Conservation (phyloP, 1,140 invertebrate species). For the Brachionus sp. region DNA sequence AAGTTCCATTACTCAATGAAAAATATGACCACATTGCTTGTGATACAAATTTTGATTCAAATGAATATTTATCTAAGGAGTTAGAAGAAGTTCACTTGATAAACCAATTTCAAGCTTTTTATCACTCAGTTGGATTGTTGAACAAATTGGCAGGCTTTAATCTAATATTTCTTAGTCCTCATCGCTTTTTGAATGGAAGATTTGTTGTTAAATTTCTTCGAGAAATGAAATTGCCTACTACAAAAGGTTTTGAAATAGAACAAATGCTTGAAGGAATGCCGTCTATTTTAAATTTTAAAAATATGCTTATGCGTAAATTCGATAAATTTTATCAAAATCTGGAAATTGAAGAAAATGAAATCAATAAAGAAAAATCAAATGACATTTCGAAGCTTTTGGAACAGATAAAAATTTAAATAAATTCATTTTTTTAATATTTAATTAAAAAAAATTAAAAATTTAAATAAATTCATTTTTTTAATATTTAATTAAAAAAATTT, state of each 20-base stretch:
- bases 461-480: background rate
- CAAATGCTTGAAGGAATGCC: background rate
- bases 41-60: background rate
- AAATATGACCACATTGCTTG: background rate
- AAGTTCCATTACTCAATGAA: background rate
- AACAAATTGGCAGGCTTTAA: background rate
- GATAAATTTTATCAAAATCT: background rate
- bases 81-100: background rate
- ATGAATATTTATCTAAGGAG: background rate
- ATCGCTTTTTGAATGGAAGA: slow-evolving; percentile 6
- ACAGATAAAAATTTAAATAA: background rate
- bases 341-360: background rate
- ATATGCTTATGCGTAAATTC: background rate
- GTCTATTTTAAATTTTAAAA: background rate
- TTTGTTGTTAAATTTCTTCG: background rate
- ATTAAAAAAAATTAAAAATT: background rate
- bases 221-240: background rate
- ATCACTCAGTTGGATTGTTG: background rate
- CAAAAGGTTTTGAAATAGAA: background rate
- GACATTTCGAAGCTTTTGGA: background rate
- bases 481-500: background rate
- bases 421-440: background rate
- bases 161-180: slow-evolving; percentile 5
- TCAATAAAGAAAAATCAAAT: background rate
- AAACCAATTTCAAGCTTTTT: slow-evolving; percentile 6